Evolutionary conservation across 2,797 vertebrate genomes (phyloP), one percentile per base, ranked within the genome.

Genomic region (Micromesistius poutassou): DNA sequence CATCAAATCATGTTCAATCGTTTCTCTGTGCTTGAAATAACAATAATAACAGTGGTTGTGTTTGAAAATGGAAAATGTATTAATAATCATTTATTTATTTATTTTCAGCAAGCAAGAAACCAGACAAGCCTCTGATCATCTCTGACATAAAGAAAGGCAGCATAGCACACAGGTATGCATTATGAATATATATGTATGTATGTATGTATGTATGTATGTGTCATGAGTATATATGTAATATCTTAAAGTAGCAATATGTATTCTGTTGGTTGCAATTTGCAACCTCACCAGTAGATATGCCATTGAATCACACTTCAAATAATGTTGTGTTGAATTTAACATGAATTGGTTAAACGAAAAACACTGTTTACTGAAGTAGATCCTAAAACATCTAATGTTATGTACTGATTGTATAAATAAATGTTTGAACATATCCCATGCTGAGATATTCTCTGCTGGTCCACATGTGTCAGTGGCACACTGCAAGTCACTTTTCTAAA

Each of bases 61-160:
- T 71, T 31, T 31, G 5, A 33, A 71, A 76, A 28, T 25, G 55
- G n/a, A 62, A 62, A 25, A n/a, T 74, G 25, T 55, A 40, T 10
- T 70, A 73, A 33, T 2, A 7, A 2, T 28, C 6, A 31, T 71
- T 16, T 31, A 30, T 71, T 16, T 31, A 30, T 71, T 71, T 71
- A 14, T 71, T 30, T 71, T 71, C 70, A 91, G 96, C 96, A 40
- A 97, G 97, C 91, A 97, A 98, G 88, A 98, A 97, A 89, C 93
- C 95, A 13, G 97, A 95, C 13, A 96, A 97, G 70, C 96, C 98
- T 66, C 94, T 99, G 87, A 97, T 99, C 93, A 99, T 99, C 92
- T 99, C 98, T 0, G 97, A 98, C 90, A 97, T 99, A 91, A 97
- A 94, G 88, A 98, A 96, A 87, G 98, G 97, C 85, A 99, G 98